Percentiles rank a stretch among this genome's conserved stretches.
These are phyloP conservation scores for Chironex yamaguchii DNA, from an alignment of 30 jellyfish, hydroid and myxozoan species.

Conservation along the genomic window DNA sequence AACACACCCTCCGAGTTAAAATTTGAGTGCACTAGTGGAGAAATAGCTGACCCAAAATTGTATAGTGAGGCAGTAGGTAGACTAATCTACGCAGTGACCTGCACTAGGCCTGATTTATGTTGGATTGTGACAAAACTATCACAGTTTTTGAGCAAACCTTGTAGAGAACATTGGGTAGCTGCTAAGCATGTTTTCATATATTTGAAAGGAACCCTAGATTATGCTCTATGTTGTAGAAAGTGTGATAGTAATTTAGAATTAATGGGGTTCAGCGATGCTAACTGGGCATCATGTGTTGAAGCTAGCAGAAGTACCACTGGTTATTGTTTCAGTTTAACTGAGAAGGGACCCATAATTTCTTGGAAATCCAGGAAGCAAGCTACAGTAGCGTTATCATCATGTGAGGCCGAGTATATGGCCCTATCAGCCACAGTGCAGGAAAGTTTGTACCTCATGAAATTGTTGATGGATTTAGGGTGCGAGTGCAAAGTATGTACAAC, in stretches of 20 bases:
- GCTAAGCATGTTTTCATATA: slow-evolving; percentile 56
- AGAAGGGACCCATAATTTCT: slow-evolving; percentile 12
- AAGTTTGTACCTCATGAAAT: slow-evolving; percentile 21
- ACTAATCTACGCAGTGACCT: slow-evolving; percentile 29
- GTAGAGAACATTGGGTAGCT: slow-evolving; percentile 13
- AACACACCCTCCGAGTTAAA: too few species aligned
- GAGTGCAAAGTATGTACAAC: not conserved
- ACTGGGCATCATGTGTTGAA: slow-evolving; percentile 47
- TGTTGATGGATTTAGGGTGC: slow-evolving; percentile 46
- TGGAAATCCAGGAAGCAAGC: slow-evolving; percentile 61
- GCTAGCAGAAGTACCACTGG: slow-evolving; percentile 51
- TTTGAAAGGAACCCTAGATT: slow-evolving; percentile 39
- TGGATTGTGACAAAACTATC: slow-evolving; percentile 9
- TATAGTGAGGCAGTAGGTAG: slow-evolving; percentile 48
- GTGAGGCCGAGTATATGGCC: slow-evolving; percentile 72
- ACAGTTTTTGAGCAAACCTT: slow-evolving; percentile 24
- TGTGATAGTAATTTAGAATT: not conserved
- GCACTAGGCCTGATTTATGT: slow-evolving; percentile 58
- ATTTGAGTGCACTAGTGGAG: too few species aligned
- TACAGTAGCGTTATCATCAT: slow-evolving; percentile 63
- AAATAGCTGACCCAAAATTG: too few species aligned
- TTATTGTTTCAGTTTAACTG: not conserved
- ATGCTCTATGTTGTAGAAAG: not conserved
- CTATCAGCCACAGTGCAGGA: slow-evolving; percentile 67
- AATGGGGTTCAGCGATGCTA: slow-evolving; percentile 51